These are phyloP conservation scores for Phalacrocorax carbo DNA, from an alignment of 2,113 vertebrate species.

Conservation along the genomic window DNA sequence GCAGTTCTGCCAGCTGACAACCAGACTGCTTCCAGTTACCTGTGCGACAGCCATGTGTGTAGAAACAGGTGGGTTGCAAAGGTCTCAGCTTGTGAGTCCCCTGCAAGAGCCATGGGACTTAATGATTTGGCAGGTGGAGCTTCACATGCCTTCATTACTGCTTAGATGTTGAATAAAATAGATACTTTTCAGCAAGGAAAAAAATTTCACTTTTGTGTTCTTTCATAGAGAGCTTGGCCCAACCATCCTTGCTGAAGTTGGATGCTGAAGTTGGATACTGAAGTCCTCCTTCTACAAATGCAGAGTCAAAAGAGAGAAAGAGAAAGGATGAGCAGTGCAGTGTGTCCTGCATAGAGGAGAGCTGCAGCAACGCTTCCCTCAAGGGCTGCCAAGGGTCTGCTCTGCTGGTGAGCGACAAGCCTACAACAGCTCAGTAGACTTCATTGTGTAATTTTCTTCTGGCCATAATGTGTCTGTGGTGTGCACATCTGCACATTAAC, in stretches of 20 bases:
- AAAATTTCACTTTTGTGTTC: fast-evolving
- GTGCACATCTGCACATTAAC: not conserved
- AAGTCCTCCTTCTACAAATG: not conserved
- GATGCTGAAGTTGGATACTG: not conserved
- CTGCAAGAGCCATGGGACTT: not conserved
- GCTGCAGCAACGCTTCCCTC: not conserved
- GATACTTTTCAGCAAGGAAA: not conserved
- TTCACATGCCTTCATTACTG: not conserved
- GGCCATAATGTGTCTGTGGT: not conserved
- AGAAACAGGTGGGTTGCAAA: not conserved
- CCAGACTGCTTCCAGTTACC: not conserved
- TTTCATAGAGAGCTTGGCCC: not conserved
- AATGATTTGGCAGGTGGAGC: not conserved
- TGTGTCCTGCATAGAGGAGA: not conserved
- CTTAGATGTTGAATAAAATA: not conserved
- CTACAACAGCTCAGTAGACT: not conserved
- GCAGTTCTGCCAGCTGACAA: not conserved
- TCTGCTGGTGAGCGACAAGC: not conserved
- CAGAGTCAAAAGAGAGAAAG: not conserved
- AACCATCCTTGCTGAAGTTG: not conserved
- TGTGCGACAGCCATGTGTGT: not conserved
- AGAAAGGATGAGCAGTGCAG: not conserved
- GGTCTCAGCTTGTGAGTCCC: not conserved
- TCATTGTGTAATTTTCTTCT: not conserved
- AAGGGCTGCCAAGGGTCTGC: not conserved